These are phyloP conservation scores for Brachionichthys hirsutus DNA, from an alignment of 2,113 vertebrate species.

Conservation along the genomic window DNA sequence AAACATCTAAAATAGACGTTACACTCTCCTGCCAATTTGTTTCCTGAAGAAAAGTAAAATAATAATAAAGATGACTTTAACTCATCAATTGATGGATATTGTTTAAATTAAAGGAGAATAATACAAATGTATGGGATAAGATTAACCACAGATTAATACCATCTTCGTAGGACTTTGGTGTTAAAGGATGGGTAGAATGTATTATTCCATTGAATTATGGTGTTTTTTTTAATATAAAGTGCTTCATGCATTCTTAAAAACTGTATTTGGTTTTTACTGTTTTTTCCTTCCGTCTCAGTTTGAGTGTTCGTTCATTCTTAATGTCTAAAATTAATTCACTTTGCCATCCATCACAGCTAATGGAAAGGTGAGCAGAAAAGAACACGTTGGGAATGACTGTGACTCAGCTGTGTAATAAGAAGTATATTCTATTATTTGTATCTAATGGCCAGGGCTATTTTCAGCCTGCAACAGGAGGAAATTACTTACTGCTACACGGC, in stretches of 20 bases:
- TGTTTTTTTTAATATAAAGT: too few species aligned
- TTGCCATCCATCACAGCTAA: slow-evolving; percentile 16
- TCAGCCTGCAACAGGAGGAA: slow-evolving; percentile 32
- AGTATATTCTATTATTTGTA: slow-evolving; percentile 37
- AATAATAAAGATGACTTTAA: too few species aligned
- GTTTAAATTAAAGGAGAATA: too few species aligned
- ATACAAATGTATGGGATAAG: too few species aligned
- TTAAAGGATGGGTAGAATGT: too few species aligned
- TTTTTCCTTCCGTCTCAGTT: too few species aligned
- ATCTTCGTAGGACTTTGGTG: slow-evolving; percentile 7
- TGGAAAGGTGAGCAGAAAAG: slow-evolving; percentile 14
- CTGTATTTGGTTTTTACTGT: too few species aligned
- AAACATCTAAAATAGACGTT: slow-evolving; percentile 6
- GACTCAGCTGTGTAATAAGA: slow-evolving; percentile 17
- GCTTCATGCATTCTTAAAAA: too few species aligned
- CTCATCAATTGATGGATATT: too few species aligned
- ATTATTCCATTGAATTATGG: too few species aligned
- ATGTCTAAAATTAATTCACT: neutral
- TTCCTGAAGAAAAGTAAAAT: slow-evolving; percentile 4
- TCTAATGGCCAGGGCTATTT: slow-evolving; percentile 49
- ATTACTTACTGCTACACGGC: slow-evolving; percentile 30
- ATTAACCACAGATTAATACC: too few species aligned
- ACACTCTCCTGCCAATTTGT: slow-evolving; percentile 3
- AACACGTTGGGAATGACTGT: slow-evolving; percentile 14
- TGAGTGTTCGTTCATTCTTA: too few species aligned